phyloP scores from a whole-genome alignment of 1,140 invertebrate species.

The Leucophenga varia region DNA sequence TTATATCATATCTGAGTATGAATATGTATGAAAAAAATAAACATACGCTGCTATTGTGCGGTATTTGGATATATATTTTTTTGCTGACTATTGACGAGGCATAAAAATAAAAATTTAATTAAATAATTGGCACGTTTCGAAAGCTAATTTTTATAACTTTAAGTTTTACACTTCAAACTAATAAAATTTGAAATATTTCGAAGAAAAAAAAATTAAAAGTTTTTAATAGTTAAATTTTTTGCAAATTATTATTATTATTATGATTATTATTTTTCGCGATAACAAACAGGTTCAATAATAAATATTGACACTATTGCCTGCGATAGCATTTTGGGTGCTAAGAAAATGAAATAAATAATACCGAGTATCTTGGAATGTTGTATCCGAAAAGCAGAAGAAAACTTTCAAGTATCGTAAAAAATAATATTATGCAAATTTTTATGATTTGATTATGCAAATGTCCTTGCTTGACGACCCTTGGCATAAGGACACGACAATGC shows the following conservation, averaged over 20 bases:
- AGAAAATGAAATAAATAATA: not conserved
- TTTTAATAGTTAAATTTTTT: constrained; percentile 52
- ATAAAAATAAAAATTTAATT: constrained; percentile 52
- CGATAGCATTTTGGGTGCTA: not conserved
- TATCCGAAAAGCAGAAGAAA: not conserved
- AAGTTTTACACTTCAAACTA: too few species aligned
- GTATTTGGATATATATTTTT: too few species aligned
- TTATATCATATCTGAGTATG: too few species aligned
- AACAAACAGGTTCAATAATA: constrained; percentile 53
- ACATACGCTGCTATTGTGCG: constrained; percentile 4
- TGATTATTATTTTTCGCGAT: constrained; percentile 33
- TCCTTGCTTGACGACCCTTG: constrained; percentile 55
- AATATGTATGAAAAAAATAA: too few species aligned
- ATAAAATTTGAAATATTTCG: not conserved
- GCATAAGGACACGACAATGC: constrained; percentile 54
- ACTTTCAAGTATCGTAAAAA: constrained; percentile 43
- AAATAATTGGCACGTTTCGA: constrained; percentile 49
- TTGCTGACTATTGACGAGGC: constrained; percentile 23
- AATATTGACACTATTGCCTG: constrained; percentile 55
- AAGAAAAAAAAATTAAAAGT: constrained; percentile 26
- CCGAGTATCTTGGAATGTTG: not conserved
- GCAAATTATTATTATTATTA: too few species aligned
- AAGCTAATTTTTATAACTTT: too few species aligned
- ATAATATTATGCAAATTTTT: constrained; percentile 56
- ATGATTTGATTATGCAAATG: constrained; percentile 57